Conservation (phyloP, 2,797 vertebrate species). For the Agapornis canus region DNA sequence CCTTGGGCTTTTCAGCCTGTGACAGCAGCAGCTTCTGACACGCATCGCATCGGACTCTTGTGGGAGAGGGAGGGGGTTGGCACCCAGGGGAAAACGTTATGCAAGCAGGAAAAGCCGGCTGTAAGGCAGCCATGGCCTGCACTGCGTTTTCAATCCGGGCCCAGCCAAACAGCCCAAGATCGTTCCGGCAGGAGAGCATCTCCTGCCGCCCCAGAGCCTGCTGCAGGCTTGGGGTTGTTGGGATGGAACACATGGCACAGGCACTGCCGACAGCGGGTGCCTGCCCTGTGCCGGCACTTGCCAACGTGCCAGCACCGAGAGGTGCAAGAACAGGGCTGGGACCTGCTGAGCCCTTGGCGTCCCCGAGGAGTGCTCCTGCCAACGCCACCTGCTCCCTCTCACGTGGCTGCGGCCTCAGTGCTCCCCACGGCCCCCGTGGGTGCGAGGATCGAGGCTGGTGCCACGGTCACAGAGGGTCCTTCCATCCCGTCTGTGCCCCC, state of each 20-base stretch:
- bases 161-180: background rate
- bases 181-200: background rate
- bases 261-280: rapidly evolving
- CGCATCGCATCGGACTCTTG: background rate
- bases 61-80: background rate
- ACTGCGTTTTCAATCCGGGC: background rate
- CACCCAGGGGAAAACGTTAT: rapidly evolving
- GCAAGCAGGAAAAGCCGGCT: background rate
- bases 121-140: background rate
- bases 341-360: background rate
- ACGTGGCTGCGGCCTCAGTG: background rate
- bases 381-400: slow-evolving; percentile 23
- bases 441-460: background rate
- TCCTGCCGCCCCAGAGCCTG: background rate
- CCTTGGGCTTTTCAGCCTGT: background rate
- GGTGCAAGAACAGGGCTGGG: slow-evolving; percentile 19
- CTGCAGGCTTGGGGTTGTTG: background rate
- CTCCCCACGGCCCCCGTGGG: rapidly evolving
- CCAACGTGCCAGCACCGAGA: rapidly evolving
- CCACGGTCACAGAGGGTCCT: rapidly evolving
- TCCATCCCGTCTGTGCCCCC: rapidly evolving
- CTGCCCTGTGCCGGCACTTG: background rate
- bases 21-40: background rate
- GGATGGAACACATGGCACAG: background rate
- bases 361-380: background rate